phyloP scores from a whole-genome alignment of 2,113 vertebrate genomes.

The Candoia aspera region DNA sequence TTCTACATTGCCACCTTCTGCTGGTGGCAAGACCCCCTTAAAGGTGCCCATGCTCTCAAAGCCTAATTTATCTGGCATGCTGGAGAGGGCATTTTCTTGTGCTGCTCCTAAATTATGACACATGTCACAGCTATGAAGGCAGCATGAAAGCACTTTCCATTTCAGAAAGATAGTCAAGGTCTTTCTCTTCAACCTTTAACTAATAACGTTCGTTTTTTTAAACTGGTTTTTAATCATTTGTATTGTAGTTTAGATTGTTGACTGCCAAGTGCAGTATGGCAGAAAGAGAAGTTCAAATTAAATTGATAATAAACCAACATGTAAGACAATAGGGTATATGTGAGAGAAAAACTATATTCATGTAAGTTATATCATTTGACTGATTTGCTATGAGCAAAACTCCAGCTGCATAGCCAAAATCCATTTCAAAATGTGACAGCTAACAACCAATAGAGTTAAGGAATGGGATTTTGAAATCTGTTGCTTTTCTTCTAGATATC shows the following conservation, averaged over 20 bases:
- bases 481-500: not conserved
- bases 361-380: not conserved
- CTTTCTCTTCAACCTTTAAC: not conserved
- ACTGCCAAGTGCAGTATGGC: not conserved
- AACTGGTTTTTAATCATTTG: not conserved
- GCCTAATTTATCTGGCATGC: not conserved
- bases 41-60: not conserved
- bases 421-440: not conserved
- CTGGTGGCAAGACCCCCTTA: not conserved
- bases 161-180: not conserved
- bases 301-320: not conserved
- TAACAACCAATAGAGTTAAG: not conserved
- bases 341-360: not conserved
- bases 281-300: not conserved
- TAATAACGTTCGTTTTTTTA: not conserved
- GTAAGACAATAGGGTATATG: not conserved
- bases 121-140: not conserved
- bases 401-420: not conserved
- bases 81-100: not conserved
- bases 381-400: not conserved
- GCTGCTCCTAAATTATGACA: not conserved
- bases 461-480: not conserved
- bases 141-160: not conserved
- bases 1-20: not conserved
- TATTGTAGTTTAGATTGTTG: not conserved